Percentiles rank a stretch among this genome's conserved stretches.
Conservation (phyloP, 2,797 vertebrate genomes). For the Arrhamphus sclerolepis region DNA sequence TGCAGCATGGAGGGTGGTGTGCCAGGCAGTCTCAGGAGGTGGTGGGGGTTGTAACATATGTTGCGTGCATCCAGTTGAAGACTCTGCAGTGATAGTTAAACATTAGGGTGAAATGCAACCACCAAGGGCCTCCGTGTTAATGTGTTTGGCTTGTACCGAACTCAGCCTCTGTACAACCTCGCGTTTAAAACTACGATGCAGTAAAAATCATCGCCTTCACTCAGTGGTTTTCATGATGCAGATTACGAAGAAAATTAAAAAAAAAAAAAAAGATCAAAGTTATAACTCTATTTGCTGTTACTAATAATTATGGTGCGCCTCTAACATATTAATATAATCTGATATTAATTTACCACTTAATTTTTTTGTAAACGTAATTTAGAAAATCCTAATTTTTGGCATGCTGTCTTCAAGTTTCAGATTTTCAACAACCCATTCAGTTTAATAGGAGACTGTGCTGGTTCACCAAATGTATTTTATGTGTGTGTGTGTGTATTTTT, state of each 20-base stretch:
- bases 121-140: slow-evolving; percentile 72
- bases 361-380: slow-evolving; percentile 24
- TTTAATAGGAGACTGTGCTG: too few relatives aligned
- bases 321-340: slow-evolving; percentile 16
- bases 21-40: slow-evolving; percentile 53
- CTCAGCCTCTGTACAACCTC: slow-evolving; percentile 65
- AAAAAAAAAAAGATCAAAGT: too few relatives aligned
- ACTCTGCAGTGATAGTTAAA: slow-evolving; percentile 69
- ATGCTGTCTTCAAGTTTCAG: slow-evolving; percentile 1
- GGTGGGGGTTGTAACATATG: slow-evolving; percentile 63
- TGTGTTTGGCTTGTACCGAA: slow-evolving; percentile 73
- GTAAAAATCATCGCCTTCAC: slow-evolving; percentile 18
- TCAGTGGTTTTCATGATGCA: slow-evolving; percentile 32
- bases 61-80: slow-evolving; percentile 62
- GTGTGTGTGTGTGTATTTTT: not conserved
- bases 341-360: slow-evolving; percentile 24
- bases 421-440: not conserved
- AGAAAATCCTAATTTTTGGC: slow-evolving; percentile 31
- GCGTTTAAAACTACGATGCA: slow-evolving; percentile 52
- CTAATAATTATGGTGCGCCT: slow-evolving; percentile 26
- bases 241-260: slow-evolving; percentile 29
- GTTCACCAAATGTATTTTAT: not conserved
- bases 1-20: slow-evolving; percentile 62
- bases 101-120: slow-evolving; percentile 69
- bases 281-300: slow-evolving; percentile 39